Percentiles rank a stretch among this genome's conserved stretches.
Evolutionary conservation across 2,113 vertebrate species (phyloP).

Genomic region (Corythornis madagascariensis): DNA sequence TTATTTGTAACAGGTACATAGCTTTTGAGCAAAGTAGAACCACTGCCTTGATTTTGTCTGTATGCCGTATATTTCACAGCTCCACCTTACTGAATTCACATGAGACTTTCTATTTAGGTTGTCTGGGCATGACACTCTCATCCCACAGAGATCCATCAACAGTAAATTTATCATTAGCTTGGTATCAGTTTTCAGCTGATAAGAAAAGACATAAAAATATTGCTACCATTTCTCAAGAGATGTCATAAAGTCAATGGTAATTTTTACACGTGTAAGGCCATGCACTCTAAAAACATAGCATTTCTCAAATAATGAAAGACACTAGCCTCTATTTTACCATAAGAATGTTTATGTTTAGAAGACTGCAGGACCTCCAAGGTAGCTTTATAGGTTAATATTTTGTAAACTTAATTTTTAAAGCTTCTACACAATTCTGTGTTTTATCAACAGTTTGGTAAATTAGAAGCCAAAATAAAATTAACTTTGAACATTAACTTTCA

Average conservation of each 20-base stretch:
- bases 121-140: background rate
- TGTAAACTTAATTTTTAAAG: slow-evolving; percentile 59
- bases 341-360: background rate
- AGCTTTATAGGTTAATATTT: slow-evolving; percentile 47
- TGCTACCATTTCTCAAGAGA: background rate
- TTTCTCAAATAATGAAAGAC: background rate
- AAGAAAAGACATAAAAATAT: background rate
- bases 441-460: slow-evolving; percentile 67
- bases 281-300: background rate
- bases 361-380: background rate
- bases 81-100: background rate
- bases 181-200: background rate
- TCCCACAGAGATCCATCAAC: background rate
- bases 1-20: background rate
- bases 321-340: background rate
- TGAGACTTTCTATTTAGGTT: background rate
- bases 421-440: slow-evolving; percentile 64
- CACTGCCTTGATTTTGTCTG: background rate
- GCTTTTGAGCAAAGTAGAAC: background rate
- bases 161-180: background rate
- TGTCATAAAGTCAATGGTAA: background rate
- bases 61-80: background rate
- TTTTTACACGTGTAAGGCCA: background rate
- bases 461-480: slow-evolving; percentile 41
- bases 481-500: slow-evolving; percentile 61